Percentiles rank a stretch among this genome's conserved stretches.
These are phyloP conservation scores for Drosophila acutilabella DNA, from an alignment of 2,888 invertebrate genomes.

Conservation along the genomic window DNA sequence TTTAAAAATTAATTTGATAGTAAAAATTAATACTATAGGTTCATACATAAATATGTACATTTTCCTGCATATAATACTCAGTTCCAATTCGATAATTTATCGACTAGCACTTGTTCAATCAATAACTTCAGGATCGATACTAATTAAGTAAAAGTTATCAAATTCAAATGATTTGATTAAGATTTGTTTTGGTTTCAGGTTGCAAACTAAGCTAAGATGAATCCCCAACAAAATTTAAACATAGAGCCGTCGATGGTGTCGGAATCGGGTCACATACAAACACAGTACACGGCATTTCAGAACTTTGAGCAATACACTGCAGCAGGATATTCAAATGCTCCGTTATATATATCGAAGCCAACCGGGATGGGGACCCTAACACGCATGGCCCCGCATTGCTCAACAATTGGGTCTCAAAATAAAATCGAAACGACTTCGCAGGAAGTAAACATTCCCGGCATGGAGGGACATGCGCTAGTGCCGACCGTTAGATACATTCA, in stretches of 20 bases:
- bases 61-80: not conserved
- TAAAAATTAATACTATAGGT: not conserved
- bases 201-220: conserved; percentile 54
- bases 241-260: conserved; percentile 69
- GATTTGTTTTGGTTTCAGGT: conserved; percentile 23
- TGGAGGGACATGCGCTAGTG: conserved; percentile 77
- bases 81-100: not conserved
- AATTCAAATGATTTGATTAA: no score
- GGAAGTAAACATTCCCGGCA: conserved; percentile 70
- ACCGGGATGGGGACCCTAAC: conserved; percentile 67
- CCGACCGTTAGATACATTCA: conserved; percentile 84
- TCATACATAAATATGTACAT: not conserved
- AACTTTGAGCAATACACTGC: conserved; percentile 74
- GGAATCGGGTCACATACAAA: conserved; percentile 72
- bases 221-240: conserved; percentile 68
- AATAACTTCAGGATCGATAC: not conserved
- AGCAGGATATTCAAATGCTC: conserved; percentile 77
- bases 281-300: conserved; percentile 76
- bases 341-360: conserved; percentile 79
- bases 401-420: conserved; percentile 71
- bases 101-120: not conserved
- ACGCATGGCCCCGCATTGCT: conserved; percentile 68
- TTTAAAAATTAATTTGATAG: not conserved
- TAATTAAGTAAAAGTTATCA: not conserved
- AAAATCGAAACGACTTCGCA: conserved; percentile 70